phyloP scores from a whole-genome alignment of 2,888 invertebrate genomes.

The Eulithis prunata region DNA sequence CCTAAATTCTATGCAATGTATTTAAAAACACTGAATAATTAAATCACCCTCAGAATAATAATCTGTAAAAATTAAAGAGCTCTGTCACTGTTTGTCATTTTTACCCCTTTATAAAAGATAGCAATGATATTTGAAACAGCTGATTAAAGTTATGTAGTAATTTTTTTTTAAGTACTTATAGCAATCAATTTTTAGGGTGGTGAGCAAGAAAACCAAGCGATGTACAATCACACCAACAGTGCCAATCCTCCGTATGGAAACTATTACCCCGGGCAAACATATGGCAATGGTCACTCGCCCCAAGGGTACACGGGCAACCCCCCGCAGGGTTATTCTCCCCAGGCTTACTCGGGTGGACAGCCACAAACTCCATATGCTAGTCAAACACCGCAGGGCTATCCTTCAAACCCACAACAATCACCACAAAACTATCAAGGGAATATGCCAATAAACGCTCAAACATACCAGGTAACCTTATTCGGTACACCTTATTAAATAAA shows the following conservation, averaged over 20 bases:
- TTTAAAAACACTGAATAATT: too few relatives aligned
- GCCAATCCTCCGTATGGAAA: slow-evolving; percentile 73
- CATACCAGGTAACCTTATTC: slow-evolving; percentile 73
- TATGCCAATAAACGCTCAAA: slow-evolving; percentile 78
- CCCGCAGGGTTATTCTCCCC: slow-evolving; percentile 75
- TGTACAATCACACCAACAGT: slow-evolving; percentile 76
- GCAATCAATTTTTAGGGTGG: slow-evolving; percentile 64
- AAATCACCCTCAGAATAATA: too few relatives aligned
- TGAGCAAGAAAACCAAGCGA: slow-evolving; percentile 75
- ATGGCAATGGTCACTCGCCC: slow-evolving; percentile 79
- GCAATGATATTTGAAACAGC: too few relatives aligned
- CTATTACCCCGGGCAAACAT: slow-evolving; percentile 77
- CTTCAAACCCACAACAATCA: slow-evolving; percentile 73
- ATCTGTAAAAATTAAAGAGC: too few relatives aligned
- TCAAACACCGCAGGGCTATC: slow-evolving; percentile 69
- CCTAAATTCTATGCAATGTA: too few relatives aligned
- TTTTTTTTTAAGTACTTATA: too few relatives aligned
- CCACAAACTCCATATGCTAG: slow-evolving; percentile 65
- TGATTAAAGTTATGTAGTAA: too few relatives aligned
- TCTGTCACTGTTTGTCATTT: too few relatives aligned
- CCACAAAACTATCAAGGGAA: slow-evolving; percentile 74
- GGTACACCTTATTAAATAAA: too few relatives aligned
- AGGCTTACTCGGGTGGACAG: slow-evolving; percentile 68
- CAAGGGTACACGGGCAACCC: slow-evolving; percentile 72
- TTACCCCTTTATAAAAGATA: too few relatives aligned